Base-by-base conservation (phyloP, 1,140 invertebrate genomes). In the Drosophila arawakana region DNA sequence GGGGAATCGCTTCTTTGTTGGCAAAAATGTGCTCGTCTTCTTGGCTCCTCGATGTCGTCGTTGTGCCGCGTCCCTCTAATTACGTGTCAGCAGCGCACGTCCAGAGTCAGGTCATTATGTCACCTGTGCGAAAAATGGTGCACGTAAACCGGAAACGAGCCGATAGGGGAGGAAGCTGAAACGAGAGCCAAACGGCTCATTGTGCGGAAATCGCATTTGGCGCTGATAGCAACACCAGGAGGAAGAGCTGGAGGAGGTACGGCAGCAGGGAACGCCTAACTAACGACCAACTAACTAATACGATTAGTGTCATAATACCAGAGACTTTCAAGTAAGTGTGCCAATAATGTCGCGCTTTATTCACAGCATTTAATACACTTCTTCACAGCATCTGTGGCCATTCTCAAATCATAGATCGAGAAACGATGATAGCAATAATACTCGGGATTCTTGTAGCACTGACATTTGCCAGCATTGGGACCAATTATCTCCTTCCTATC, bases 181-280 rank as follows among this genome's bases (percentile, higher is more conserved):
- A 15, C 2, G 10, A 34, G 47, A 49, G 34, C 30, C 59, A 70
- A 70, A 62, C 59, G 35, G 62, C 55, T 81, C 78, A 85, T 85
- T 85, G 81, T 85, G 72, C 81, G 81, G 81, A 85, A 85, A 85
- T 85, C 81, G 74, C 81, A 81, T 85, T 85, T 85, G 75, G 74
- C 59, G 81, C 66, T 63, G 81, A 80, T 84, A 81, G 63, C 54
- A 49, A 25, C 30, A n/a, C 25, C 47, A 41, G 39, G 6, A 10
- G 35, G 2, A 8, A 30, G 25, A 2, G 49, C 18, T n/a, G 13
- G 13, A 80, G 54, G 35, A 34, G 37, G n/a, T 15, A 39, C 39
- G n/a, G 15, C 30, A 9, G n/a, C 39, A 34, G 37, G 35, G 34
- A 15, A 37, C 66, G 66, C 66, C 74, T 84, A 84, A 84, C 78